A percentile compares a stretch with the other conserved stretches of the same genome.
phyloP scores from a whole-genome alignment of 2,888 invertebrate genomes.

The Ecdyonurus torrentis region DNA sequence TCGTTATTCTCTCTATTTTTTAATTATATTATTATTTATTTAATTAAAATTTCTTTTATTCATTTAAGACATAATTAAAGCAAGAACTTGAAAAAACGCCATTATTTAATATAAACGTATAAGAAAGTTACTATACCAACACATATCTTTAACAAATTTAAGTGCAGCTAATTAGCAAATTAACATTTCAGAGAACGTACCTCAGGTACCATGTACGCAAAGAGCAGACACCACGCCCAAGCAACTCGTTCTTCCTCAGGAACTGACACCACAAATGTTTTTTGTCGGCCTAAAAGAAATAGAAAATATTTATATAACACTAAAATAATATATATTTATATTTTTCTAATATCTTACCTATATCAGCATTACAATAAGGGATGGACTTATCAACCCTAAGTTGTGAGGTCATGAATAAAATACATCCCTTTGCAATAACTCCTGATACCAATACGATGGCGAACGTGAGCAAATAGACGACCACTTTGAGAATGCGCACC shows the following conservation, averaged over 20 bases:
- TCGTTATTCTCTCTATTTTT: too few relatives aligned
- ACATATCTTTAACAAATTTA: too few relatives aligned
- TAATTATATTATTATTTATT: too few relatives aligned
- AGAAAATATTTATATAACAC: conserved; percentile 6
- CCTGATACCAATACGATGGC: conserved; percentile 44
- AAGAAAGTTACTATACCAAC: too few relatives aligned
- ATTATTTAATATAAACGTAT: too few relatives aligned
- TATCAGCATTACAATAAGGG: conserved; percentile 38
- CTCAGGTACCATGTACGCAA: conserved; percentile 63
- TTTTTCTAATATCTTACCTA: conserved; percentile 22
- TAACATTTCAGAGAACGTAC: conserved; percentile 50
- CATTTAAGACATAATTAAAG: too few relatives aligned
- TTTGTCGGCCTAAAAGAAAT: conserved; percentile 20
- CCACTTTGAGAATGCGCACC: conserved; percentile 44
- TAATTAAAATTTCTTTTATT: too few relatives aligned
- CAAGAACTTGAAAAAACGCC: too few relatives aligned
- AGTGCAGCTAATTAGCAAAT: too few relatives aligned
- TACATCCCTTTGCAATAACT: conserved; percentile 52
- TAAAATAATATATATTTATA: not conserved
- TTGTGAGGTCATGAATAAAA: conserved; percentile 57
- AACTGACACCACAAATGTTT: conserved; percentile 22
- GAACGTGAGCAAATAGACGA: conserved; percentile 53
- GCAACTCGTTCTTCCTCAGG: conserved; percentile 41
- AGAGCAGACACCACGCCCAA: conserved; percentile 67
- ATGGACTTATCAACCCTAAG: conserved; percentile 36